Evolutionary conservation across 2,888 invertebrate genomes (phyloP), one percentile per base, ranked within the genome.

Genomic region (Dryocosmus kuriphilus): DNA sequence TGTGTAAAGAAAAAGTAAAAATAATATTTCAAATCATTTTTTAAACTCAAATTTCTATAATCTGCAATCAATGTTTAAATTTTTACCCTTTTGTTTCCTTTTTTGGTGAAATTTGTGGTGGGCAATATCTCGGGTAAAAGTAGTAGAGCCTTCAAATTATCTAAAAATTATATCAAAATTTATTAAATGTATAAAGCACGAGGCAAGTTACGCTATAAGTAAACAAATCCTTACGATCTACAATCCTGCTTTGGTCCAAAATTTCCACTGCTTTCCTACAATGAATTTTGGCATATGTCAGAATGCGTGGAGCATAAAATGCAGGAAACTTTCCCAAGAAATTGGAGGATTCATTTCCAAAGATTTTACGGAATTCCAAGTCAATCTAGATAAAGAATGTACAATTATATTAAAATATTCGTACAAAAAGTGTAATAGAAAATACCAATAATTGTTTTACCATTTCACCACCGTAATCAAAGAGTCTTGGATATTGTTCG

Each of bases 391-490:
- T 32, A 32, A 4, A 30, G 4, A 30, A 11, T 61, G 8, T 61
- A 27, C 38, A 38, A 7, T 38, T 38, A 11, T 38, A 38, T 38
- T 38, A 38, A 11, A 11, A 38, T 38, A 11, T 30, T 61, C 30
- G 0, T 61, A 61, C 27, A 19, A 38, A 38, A 38, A 11, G 9
- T 6, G 6, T 38, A 11, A 38, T 11, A 38, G 38, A 8, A 38
- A 38, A 38, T 38, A 11, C 3, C 2, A 32, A 32, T 32, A 32
- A 38, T 1, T 38, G 6, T 32, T 19, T 62, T 62, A 32, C 62
- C 62, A 35, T 62, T 62, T 62, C 62, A 16, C 32, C 32, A 32
- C n/a, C n/a, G 32, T 19, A 32, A 62, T 62, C 32, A 7, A 62
- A 27, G 7, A 62, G 61, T 3, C 61, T 24, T 27, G 61, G 61